Conservation (phyloP, 2,113 vertebrate species). For the Solea solea region DNA sequence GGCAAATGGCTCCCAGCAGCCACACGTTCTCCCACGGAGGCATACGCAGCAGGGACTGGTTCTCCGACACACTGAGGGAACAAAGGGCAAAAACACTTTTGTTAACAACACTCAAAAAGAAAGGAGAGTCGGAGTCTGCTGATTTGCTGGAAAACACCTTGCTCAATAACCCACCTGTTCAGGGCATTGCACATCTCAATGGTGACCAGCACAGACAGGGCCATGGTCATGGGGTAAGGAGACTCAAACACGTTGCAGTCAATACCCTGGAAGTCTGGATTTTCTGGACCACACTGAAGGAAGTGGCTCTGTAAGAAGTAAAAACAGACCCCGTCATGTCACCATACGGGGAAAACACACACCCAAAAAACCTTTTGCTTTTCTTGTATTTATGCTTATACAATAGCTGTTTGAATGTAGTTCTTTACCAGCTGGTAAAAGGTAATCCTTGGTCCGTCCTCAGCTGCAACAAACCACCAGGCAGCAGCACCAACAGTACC, state of each 20-base stretch:
- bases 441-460: slow-evolving; percentile 92
- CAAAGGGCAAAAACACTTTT: too few relatives aligned
- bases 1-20: slow-evolving; percentile 97
- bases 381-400: background rate
- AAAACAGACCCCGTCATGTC: background rate
- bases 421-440: slow-evolving; percentile 93
- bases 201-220: slow-evolving; percentile 96
- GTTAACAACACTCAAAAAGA: background rate
- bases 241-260: slow-evolving; percentile 95
- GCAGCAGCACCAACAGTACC: slow-evolving; percentile 97
- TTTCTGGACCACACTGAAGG: slow-evolving; percentile 94
- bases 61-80: slow-evolving; percentile 91
- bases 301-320: slow-evolving; percentile 89
- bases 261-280: slow-evolving; percentile 87
- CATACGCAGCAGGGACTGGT: slow-evolving; percentile 97
- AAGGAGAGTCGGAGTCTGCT: background rate
- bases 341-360: background rate
- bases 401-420: background rate
- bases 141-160: background rate
- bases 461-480: slow-evolving; percentile 99
- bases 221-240: slow-evolving; percentile 99
- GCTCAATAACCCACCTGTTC: slow-evolving; percentile 88
- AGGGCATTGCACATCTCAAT: slow-evolving; percentile 99
- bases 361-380: too few relatives aligned
- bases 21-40: slow-evolving; percentile 99